Conservation (phyloP, 1,140 invertebrate genomes). For the Coboldia fuscipes region DNA sequence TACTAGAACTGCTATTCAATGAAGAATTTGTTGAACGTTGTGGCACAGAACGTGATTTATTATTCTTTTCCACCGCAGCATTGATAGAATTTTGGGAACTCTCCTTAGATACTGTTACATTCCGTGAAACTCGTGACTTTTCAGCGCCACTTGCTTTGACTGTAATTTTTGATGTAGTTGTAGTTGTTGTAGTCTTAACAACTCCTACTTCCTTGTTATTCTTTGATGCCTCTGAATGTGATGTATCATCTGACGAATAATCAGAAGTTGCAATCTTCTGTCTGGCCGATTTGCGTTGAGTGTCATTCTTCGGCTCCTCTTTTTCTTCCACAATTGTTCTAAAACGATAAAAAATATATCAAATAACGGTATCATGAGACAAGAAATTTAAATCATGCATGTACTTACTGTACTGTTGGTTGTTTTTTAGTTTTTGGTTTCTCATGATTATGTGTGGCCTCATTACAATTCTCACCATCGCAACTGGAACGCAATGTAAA, state of each 20-base stretch:
- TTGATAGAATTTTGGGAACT: conserved; percentile 14
- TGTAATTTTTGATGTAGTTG: too few species aligned
- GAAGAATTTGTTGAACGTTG: conserved; percentile 2
- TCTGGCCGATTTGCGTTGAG: not conserved
- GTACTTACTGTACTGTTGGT: conserved; percentile 28
- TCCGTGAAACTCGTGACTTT: not conserved
- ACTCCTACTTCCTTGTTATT: too few species aligned
- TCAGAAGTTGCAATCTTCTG: not conserved
- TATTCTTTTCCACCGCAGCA: conserved; percentile 8
- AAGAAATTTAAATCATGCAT: conserved; percentile 4
- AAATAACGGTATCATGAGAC: conserved; percentile 3
- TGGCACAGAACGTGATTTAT: conserved; percentile 2
- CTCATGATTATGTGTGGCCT: conserved; percentile 25
- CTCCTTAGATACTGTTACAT: conserved; percentile 7
- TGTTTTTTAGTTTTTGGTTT: conserved; percentile 24
- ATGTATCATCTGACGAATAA: too few species aligned
- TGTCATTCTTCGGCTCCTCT: conserved; percentile 3
- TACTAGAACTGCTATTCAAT: conserved; percentile 12
- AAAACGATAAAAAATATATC: conserved; percentile 3
- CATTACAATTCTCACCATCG: conserved; percentile 26
- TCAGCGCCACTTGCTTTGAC: not conserved
- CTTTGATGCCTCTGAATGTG: too few species aligned
- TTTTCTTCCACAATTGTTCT: conserved; percentile 8
- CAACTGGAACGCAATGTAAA: conserved; percentile 26
- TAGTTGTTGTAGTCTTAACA: too few species aligned